These are phyloP conservation scores for Haemorhous mexicanus DNA, from an alignment of 2,113 vertebrate species.

Conservation along the genomic window DNA sequence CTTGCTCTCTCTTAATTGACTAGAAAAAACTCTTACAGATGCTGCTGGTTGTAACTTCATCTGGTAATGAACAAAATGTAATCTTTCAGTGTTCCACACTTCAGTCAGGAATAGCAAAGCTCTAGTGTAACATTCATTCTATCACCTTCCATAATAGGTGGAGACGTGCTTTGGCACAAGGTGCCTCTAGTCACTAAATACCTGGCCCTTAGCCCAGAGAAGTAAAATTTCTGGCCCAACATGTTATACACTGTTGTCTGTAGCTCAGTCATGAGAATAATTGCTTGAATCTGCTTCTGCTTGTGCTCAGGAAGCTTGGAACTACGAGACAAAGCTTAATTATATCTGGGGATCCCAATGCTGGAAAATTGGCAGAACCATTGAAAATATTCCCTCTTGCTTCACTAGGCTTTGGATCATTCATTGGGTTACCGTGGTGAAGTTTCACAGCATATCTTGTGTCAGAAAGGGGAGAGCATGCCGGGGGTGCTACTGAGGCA, in stretches of 20 bases:
- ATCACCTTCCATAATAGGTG: not conserved
- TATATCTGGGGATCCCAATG: not conserved
- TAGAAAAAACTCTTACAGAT: not conserved
- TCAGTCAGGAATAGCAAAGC: not conserved
- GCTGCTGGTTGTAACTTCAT: not conserved
- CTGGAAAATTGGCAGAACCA: not conserved
- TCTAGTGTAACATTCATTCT: not conserved
- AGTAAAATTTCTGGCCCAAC: not conserved
- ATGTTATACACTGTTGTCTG: not conserved
- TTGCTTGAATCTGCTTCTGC: conserved; percentile 11
- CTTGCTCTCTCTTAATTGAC: not conserved
- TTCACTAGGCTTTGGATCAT: not conserved
- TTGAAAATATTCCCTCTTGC: not conserved
- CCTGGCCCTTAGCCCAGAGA: not conserved
- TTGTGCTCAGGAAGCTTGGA: not conserved
- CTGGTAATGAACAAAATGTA: not conserved
- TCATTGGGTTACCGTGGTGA: not conserved
- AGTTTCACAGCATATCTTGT: not conserved
- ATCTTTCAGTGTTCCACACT: not conserved
- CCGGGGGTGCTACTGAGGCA: not conserved
- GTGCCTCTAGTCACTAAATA: not conserved
- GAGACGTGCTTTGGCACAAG: conserved; percentile 40
- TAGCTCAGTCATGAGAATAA: not conserved
- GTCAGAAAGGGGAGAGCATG: not conserved
- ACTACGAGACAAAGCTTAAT: not conserved